Base-by-base conservation (phyloP, 2,888 invertebrate species). In the Digitonthophagus gazella region DNA sequence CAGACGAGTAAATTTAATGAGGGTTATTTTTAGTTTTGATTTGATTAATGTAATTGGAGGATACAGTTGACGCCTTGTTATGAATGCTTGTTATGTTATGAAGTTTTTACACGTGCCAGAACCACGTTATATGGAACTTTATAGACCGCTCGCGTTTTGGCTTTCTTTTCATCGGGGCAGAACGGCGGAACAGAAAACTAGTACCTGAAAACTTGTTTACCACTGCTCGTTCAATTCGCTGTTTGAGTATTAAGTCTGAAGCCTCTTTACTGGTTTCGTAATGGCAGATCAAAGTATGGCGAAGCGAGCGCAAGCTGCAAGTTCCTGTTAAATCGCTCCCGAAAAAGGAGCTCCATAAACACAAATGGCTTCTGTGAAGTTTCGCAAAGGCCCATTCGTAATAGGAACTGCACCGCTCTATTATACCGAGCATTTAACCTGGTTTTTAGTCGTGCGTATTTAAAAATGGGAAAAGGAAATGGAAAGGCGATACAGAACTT, bases 21-120 rank as follows among this genome's bases (percentile, higher is more conserved):
- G 20, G 61, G 14, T 61, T 61, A 16, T 61, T 57, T 57, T 57
- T 57, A n/a, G 57, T 57, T 57, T 16, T 16, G 15, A 57, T 57
- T 57, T 57, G 28, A 44, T 44, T 44, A 44, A 11, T 44, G 28
- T 44, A 44, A 44, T 44, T 44, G 28, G 28, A n/a, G n/a, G n/a
- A n/a, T n/a, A n/a, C n/a, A n/a, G n/a, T n/a, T n/a, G n/a, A n/a
- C n/a, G n/a, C n/a, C n/a, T n/a, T n/a, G n/a, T n/a, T n/a, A n/a
- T n/a, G n/a, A n/a, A n/a, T n/a, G n/a, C n/a, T 44, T 44, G 28
- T 44, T 44, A 11, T 44, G 28, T 11, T n/a, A n/a, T n/a, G n/a
- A n/a, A n/a, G n/a, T n/a, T n/a, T n/a, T n/a, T n/a, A 11, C 28
- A 44, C 28, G 28, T 44, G 28, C 28, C 28, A 44, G 8, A 44